phyloP scores from a whole-genome alignment of 1,140 invertebrate genomes.

The Macrotrachela quadricornifera region DNA sequence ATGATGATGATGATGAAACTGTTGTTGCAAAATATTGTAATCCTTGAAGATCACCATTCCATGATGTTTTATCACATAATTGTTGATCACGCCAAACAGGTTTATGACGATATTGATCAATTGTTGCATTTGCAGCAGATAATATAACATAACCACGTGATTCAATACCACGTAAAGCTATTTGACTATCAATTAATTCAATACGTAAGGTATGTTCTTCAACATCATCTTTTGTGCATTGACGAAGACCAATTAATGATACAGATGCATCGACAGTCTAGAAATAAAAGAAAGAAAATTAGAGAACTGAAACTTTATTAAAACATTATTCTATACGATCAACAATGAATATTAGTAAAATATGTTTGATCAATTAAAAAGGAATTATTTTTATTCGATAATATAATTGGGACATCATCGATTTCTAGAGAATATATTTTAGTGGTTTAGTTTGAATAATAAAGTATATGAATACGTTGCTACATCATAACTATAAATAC shows the following conservation, averaged over 20 bases:
- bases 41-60: slow-evolving; percentile 76
- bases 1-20: too few relatives aligned
- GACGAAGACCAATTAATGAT: slow-evolving; percentile 10
- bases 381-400: too few relatives aligned
- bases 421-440: too few relatives aligned
- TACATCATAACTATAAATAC: too few relatives aligned
- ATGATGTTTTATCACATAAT: slow-evolving; percentile 73
- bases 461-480: too few relatives aligned
- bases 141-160: slow-evolving; percentile 86
- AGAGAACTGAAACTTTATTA: too few relatives aligned
- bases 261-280: neutral
- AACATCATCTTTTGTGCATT: neutral
- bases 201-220: slow-evolving; percentile 37
- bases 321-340: too few relatives aligned
- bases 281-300: too few relatives aligned
- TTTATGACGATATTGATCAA: slow-evolving; percentile 65
- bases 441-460: too few relatives aligned
- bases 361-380: too few relatives aligned
- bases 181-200: slow-evolving; percentile 80
- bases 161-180: slow-evolving; percentile 79
- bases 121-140: slow-evolving; percentile 78
- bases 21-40: slow-evolving; percentile 45
- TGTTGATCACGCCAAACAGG: slow-evolving; percentile 71
- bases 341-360: too few relatives aligned
- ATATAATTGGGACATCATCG: too few relatives aligned